Evolutionary conservation across 2,888 invertebrate genomes (phyloP).

Genomic region (Caradrina kadenii): DNA sequence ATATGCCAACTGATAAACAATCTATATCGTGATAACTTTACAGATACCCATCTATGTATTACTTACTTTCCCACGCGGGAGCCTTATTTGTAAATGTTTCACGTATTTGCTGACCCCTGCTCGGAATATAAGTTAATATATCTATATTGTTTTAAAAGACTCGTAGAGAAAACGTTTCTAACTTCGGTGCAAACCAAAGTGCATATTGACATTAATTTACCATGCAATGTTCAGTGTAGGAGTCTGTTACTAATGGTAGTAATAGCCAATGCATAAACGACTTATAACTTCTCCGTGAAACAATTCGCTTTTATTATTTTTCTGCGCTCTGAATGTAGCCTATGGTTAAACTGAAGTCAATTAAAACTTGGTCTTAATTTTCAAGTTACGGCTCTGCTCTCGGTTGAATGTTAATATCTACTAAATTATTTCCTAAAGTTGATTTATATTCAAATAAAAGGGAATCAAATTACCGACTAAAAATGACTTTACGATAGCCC

Average conservation of each 20-base stretch:
- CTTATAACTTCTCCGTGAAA: slow-evolving; percentile 31
- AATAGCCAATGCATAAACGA: slow-evolving; percentile 3
- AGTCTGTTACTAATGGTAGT: slow-evolving; percentile 16
- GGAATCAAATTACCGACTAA: slow-evolving; percentile 39
- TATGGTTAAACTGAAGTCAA: slow-evolving; percentile 58
- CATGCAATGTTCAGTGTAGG: slow-evolving; percentile 5
- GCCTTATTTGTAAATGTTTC: slow-evolving; percentile 50
- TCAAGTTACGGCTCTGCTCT: slow-evolving; percentile 57
- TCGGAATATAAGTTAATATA: slow-evolving; percentile 36
- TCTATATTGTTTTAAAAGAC: slow-evolving; percentile 46
- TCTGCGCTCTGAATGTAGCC: slow-evolving; percentile 44
- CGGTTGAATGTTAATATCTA: slow-evolving; percentile 51
- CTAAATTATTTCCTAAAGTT: slow-evolving; percentile 54
- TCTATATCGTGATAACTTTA: slow-evolving; percentile 71
- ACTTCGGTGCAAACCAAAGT: slow-evolving; percentile 25
- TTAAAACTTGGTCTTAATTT: slow-evolving; percentile 63
- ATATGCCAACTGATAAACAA: slow-evolving; percentile 79
- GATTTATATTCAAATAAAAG: slow-evolving; percentile 56
- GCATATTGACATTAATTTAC: slow-evolving; percentile 40
- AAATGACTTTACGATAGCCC: slow-evolving; percentile 17
- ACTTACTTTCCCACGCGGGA: slow-evolving; percentile 34
- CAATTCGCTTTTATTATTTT: slow-evolving; percentile 40
- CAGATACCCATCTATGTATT: slow-evolving; percentile 54
- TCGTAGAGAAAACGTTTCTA: slow-evolving; percentile 12
- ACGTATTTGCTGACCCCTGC: slow-evolving; percentile 48